These are phyloP conservation scores for Diadegma fenestrale DNA, from an alignment of 2,888 invertebrate genomes.

Conservation along the genomic window DNA sequence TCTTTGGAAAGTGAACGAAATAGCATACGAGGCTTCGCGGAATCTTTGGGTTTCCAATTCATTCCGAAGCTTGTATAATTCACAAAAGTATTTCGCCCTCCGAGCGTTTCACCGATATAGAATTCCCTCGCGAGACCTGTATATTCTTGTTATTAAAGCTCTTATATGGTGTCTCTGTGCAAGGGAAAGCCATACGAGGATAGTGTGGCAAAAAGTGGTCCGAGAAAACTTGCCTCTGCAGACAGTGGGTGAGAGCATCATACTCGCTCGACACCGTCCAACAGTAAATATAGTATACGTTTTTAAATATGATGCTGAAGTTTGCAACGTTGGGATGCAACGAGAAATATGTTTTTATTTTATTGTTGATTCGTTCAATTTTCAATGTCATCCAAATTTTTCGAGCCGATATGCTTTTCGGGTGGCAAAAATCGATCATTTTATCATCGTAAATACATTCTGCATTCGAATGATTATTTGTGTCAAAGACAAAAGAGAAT, in stretches of 20 bases:
- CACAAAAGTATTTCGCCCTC: slow-evolving; percentile 18
- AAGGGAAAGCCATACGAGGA: slow-evolving; percentile 45
- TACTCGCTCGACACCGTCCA: background rate
- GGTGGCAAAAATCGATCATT: too few species aligned
- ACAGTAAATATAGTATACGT: background rate
- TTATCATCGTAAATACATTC: too few species aligned
- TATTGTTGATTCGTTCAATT: too few species aligned
- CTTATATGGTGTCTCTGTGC: slow-evolving; percentile 35
- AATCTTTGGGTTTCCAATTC: slow-evolving; percentile 40
- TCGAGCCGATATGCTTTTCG: too few species aligned
- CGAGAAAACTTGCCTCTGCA: slow-evolving; percentile 26
- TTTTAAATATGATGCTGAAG: too few species aligned
- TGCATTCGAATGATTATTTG: too few species aligned
- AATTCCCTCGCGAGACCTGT: slow-evolving; percentile 51
- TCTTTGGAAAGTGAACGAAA: background rate
- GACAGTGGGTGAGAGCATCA: background rate
- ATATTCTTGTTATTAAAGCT: slow-evolving; percentile 45
- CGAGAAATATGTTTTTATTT: too few species aligned
- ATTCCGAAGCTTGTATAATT: slow-evolving; percentile 33
- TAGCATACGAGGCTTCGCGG: slow-evolving; percentile 32
- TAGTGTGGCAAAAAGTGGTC: slow-evolving; percentile 29
- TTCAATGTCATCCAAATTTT: too few species aligned
- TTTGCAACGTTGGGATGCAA: too few species aligned
- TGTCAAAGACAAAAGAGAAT: too few species aligned
- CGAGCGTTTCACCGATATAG: slow-evolving; percentile 46